Conservation (phyloP, 92 coral and sea anemone genomes). For the Umimayanthus kanabou region DNA sequence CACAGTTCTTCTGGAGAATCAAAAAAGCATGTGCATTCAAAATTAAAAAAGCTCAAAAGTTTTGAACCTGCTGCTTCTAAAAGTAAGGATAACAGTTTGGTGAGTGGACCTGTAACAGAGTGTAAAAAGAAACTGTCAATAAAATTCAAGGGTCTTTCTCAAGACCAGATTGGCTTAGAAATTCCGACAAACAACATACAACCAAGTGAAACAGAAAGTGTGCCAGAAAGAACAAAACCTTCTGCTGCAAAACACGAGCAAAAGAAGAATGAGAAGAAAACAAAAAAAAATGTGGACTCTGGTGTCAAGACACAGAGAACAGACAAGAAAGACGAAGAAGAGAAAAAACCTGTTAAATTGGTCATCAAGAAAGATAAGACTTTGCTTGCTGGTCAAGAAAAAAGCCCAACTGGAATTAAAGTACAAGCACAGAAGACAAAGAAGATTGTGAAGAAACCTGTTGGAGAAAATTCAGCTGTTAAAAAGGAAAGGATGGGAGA, state of each 20-base stretch:
- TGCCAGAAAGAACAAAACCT: not conserved
- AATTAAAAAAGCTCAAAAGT: not conserved
- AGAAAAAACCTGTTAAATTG: slow-evolving; percentile 76
- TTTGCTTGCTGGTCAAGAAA: not conserved
- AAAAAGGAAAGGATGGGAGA: slow-evolving; percentile 13
- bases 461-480: not conserved
- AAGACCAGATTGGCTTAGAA: slow-evolving; percentile 49
- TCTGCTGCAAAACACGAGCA: slow-evolving; percentile 6
- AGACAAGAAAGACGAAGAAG: slow-evolving; percentile 38
- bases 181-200: slow-evolving; percentile 34
- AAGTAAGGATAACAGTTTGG: not conserved
- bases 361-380: slow-evolving; percentile 78
- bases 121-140: slow-evolving; percentile 71
- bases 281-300: slow-evolving; percentile 22
- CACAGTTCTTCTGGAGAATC: not conserved
- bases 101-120: slow-evolving; percentile 21
- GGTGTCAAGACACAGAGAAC: not conserved
- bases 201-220: slow-evolving; percentile 16
- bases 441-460: not conserved
- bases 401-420: not conserved
- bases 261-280: slow-evolving; percentile 44
- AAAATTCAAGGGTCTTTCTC: slow-evolving; percentile 76
- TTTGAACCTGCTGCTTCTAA: not conserved
- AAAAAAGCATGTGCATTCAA: not conserved
- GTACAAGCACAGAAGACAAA: not conserved